phyloP scores from a whole-genome alignment of 1,140 invertebrate genomes.

The Drosophila pectinifera region DNA sequence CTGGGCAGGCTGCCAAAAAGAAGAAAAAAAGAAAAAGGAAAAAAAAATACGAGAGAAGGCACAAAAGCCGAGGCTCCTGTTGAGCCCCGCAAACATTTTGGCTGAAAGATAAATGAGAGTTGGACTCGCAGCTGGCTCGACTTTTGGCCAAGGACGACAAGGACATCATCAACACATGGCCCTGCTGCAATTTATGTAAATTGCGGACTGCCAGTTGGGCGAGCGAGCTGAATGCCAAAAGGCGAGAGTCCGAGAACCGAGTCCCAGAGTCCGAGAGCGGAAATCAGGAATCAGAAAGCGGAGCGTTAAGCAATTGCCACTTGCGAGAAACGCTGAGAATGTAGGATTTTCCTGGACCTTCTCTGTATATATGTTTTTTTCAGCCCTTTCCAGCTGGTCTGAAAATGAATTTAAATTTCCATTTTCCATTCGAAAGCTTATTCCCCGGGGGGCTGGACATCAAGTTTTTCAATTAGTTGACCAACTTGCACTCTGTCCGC shows the following conservation, averaged over 20 bases:
- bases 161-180: constrained; percentile 67
- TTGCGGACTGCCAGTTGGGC: constrained; percentile 42
- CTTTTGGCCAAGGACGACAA: constrained; percentile 66
- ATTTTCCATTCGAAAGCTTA: constrained; percentile 26
- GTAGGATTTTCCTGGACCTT: constrained; percentile 31
- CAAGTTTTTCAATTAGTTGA: constrained; percentile 72
- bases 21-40: not conserved
- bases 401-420: constrained; percentile 75
- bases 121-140: constrained; percentile 31
- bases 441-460: constrained; percentile 16
- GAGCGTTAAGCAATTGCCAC: constrained; percentile 60
- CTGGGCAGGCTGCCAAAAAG: constrained; percentile 59
- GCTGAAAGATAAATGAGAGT: constrained; percentile 64
- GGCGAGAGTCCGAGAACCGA: constrained; percentile 6
- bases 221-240: constrained; percentile 19
- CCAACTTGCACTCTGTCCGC: constrained; percentile 48
- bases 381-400: constrained; percentile 31
- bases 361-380: not conserved
- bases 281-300: constrained; percentile 24
- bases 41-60: too few species aligned
- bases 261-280: constrained; percentile 10
- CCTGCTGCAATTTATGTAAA: constrained; percentile 69
- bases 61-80: constrained; percentile 32
- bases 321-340: constrained; percentile 52
- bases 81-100: constrained; percentile 38